Conservation (phyloP, 2,888 invertebrate species). For the Eilema griseolum region DNA sequence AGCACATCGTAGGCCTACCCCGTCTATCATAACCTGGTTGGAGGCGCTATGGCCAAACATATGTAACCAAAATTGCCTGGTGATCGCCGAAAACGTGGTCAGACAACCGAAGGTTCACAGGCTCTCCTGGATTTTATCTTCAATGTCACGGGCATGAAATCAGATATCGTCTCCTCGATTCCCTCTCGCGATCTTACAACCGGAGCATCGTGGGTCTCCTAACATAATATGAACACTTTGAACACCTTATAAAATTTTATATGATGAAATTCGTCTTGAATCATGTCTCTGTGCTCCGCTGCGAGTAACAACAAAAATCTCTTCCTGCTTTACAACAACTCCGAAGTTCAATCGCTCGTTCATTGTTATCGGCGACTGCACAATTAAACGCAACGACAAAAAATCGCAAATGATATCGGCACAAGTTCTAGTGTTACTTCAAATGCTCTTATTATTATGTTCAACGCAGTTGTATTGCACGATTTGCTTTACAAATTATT, state of each 20-base stretch:
- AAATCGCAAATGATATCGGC: constrained; percentile 68
- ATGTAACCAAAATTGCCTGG: too few relatives aligned
- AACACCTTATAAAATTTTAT: not conserved
- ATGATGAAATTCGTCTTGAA: constrained; percentile 39
- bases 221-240: too few relatives aligned
- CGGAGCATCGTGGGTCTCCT: too few relatives aligned
- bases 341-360: constrained; percentile 55
- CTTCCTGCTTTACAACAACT: constrained; percentile 61
- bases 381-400: constrained; percentile 58
- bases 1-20: too few relatives aligned
- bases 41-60: too few relatives aligned
- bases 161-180: too few relatives aligned
- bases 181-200: too few relatives aligned
- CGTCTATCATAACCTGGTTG: too few relatives aligned
- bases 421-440: constrained; percentile 82
- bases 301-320: constrained; percentile 60
- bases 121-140: too few relatives aligned
- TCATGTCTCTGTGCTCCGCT: constrained; percentile 45
- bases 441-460: constrained; percentile 64
- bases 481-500: constrained; percentile 13
- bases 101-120: too few relatives aligned
- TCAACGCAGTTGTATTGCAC: constrained; percentile 40
- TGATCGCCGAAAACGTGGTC: too few relatives aligned
- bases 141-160: too few relatives aligned
- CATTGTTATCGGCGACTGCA: constrained; percentile 61